A percentile compares a stretch with the other conserved stretches of the same genome.
Evolutionary conservation across 2,888 invertebrate species (phyloP).

Genomic region (Epirrhoe tristata): DNA sequence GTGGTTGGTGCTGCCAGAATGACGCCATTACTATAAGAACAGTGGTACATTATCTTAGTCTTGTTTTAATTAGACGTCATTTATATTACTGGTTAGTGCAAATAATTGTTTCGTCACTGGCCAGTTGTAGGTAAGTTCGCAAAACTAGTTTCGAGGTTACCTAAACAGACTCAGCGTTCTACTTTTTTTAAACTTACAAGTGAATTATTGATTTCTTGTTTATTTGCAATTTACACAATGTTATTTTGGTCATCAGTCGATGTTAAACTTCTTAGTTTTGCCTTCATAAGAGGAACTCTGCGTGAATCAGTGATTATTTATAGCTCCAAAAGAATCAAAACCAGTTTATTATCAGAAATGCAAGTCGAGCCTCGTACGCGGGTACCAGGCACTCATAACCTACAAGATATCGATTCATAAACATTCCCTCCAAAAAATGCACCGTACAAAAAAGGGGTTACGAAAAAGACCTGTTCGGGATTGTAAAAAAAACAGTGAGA

Average conservation of each 20-base stretch:
- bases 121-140: slow-evolving; percentile 40
- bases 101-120: slow-evolving; percentile 43
- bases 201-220: slow-evolving; percentile 52
- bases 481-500: slow-evolving; percentile 72
- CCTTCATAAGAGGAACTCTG: slow-evolving; percentile 28
- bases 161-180: slow-evolving; percentile 59
- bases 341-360: slow-evolving; percentile 50
- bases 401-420: slow-evolving; percentile 71
- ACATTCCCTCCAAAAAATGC: slow-evolving; percentile 79
- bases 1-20: slow-evolving; percentile 24
- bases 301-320: slow-evolving; percentile 46
- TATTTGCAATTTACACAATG: slow-evolving; percentile 38
- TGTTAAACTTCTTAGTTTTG: slow-evolving; percentile 34
- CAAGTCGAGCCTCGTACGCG: slow-evolving; percentile 46
- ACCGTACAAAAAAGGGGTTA: slow-evolving; percentile 78
- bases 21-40: slow-evolving; percentile 19
- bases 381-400: slow-evolving; percentile 72
- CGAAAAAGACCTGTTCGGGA: slow-evolving; percentile 71
- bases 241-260: slow-evolving; percentile 28
- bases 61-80: slow-evolving; percentile 34
- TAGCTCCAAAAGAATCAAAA: slow-evolving; percentile 42
- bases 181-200: slow-evolving; percentile 57
- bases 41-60: slow-evolving; percentile 22
- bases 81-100: slow-evolving; percentile 24
- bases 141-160: slow-evolving; percentile 69